phyloP scores from a whole-genome alignment of 1,140 invertebrate species.

The Cataglyphis hispanica region DNA sequence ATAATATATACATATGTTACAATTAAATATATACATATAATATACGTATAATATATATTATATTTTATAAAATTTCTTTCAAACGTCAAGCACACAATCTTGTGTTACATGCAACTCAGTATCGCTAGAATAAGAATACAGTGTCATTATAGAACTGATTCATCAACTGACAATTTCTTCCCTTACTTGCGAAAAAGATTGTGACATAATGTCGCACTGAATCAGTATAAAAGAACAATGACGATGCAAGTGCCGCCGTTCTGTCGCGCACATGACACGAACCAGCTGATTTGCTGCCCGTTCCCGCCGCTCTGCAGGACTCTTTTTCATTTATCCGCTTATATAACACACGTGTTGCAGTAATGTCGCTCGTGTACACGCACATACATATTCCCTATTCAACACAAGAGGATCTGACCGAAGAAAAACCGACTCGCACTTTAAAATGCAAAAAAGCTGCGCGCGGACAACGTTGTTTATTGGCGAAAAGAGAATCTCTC shows the following conservation, averaged over 20 bases:
- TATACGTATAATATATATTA: no score
- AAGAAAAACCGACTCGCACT: slow-evolving; percentile 22
- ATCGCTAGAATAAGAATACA: background rate
- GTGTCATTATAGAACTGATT: background rate
- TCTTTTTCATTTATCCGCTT: slow-evolving; percentile 23
- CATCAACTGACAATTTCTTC: background rate
- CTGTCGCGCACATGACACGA: background rate
- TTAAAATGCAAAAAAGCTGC: slow-evolving; percentile 37
- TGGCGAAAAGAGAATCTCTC: background rate
- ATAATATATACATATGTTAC: no score
- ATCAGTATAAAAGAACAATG: background rate
- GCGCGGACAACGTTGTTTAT: background rate
- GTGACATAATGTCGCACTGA: background rate
- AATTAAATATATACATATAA: no score
- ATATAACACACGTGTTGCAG: background rate
- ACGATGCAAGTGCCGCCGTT: background rate
- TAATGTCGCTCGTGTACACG: background rate
- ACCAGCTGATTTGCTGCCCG: slow-evolving; percentile 1
- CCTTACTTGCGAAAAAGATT: background rate
- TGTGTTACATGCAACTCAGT: background rate
- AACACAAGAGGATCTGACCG: background rate
- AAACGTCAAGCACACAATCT: background rate
- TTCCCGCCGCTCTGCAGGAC: background rate
- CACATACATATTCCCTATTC: background rate
- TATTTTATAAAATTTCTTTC: background rate